Evolutionary conservation across 2,888 invertebrate species (phyloP).

Genomic region (Didymodactylos carnosus): DNA sequence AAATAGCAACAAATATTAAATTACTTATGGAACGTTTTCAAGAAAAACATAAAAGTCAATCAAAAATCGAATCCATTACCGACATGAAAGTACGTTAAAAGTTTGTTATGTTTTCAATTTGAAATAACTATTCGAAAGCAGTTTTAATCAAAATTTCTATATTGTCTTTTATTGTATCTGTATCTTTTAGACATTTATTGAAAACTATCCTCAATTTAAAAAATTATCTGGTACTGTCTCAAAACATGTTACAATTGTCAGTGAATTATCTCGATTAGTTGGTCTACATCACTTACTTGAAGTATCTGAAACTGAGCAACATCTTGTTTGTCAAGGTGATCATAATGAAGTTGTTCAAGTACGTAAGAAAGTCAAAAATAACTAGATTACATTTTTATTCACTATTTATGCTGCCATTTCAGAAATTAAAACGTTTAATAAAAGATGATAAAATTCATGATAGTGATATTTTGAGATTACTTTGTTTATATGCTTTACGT

Average conservation of each 20-base stretch:
- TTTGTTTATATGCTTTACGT: conserved; percentile 72
- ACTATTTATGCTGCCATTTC: background rate
- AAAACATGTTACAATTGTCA: conserved; percentile 88
- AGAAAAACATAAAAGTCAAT: conserved; percentile 65
- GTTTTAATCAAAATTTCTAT: background rate
- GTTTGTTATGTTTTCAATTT: background rate
- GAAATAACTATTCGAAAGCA: too few relatives aligned
- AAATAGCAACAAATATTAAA: conserved; percentile 90
- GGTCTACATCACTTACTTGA: conserved; percentile 53
- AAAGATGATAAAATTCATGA: conserved; percentile 49
- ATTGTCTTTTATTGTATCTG: too few relatives aligned
- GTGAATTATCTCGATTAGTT: conserved; percentile 71
- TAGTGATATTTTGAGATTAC: conserved; percentile 63
- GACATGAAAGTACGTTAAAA: conserved; percentile 61
- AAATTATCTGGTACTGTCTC: conserved; percentile 55
- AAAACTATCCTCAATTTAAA: conserved; percentile 90
- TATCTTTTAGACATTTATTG: conserved; percentile 57
- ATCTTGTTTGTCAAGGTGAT: conserved; percentile 48
- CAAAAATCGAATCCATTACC: conserved; percentile 86
- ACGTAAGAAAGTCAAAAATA: conserved; percentile 35
- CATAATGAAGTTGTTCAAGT: conserved; percentile 44
- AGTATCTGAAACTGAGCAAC: conserved; percentile 74
- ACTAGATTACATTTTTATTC: conserved; percentile 41
- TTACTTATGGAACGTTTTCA: conserved; percentile 92
- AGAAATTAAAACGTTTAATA: conserved; percentile 9